Percentiles rank a stretch among this genome's conserved stretches.
Evolutionary conservation across 1,140 invertebrate species (phyloP).

Genomic region (Aphelenchoides besseyi): DNA sequence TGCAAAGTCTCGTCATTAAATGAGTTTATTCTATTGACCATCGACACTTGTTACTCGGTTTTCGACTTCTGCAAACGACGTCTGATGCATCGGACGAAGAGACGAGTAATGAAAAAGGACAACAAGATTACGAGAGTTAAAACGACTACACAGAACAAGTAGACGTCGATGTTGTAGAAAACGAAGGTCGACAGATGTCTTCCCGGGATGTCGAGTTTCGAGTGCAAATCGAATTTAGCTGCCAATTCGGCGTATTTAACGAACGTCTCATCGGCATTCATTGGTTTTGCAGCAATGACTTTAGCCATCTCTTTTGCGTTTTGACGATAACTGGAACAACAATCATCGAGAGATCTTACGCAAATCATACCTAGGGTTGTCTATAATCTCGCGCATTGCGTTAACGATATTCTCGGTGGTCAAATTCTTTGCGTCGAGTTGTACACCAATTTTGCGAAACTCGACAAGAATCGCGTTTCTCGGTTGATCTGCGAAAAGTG

Average conservation of each 20-base stretch:
- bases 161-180: background rate
- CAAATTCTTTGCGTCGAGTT: background rate
- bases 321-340: background rate
- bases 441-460: background rate
- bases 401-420: background rate
- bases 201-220: background rate
- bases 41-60: too few relatives aligned
- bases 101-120: background rate
- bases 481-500: background rate
- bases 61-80: background rate
- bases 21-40: too few relatives aligned
- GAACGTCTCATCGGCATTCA: conserved; percentile 8
- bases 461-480: background rate
- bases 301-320: background rate
- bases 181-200: background rate
- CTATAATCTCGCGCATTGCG: background rate
- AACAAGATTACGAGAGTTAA: background rate
- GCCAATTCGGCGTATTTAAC: conserved; percentile 21
- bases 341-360: too few relatives aligned
- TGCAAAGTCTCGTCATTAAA: too few relatives aligned
- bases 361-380: too few relatives aligned
- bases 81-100: background rate
- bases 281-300: conserved; percentile 2
- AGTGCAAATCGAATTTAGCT: conserved; percentile 2
- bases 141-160: background rate